phyloP scores from a whole-genome alignment of 2,888 invertebrate species.

The Diarsia dahlii region DNA sequence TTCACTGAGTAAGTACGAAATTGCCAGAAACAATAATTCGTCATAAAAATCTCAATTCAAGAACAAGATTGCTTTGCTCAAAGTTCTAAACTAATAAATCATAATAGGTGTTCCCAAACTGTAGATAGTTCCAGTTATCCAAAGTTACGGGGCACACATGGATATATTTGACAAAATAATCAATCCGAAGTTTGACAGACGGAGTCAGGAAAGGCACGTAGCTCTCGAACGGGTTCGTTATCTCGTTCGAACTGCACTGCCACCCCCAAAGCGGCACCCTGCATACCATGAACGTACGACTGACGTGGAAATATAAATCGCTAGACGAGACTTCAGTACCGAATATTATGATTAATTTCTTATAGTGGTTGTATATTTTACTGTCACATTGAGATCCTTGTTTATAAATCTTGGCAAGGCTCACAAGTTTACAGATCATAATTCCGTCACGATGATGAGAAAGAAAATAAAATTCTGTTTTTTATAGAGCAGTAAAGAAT shows the following conservation, averaged over 20 bases:
- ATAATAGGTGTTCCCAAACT: conserved; percentile 23
- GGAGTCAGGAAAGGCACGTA: conserved; percentile 80
- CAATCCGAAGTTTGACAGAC: conserved; percentile 82
- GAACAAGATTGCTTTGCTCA: not conserved
- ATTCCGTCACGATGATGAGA: conserved; percentile 19
- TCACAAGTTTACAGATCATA: conserved; percentile 28
- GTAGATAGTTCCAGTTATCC: conserved; percentile 38
- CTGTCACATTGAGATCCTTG: conserved; percentile 14
- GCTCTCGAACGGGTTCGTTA: conserved; percentile 78
- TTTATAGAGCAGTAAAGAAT: conserved; percentile 23
- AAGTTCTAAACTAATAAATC: conserved; percentile 24
- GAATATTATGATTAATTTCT: conserved; percentile 7
- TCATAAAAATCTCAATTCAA: not conserved
- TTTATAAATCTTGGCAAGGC: conserved; percentile 50
- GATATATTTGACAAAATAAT: conserved; percentile 80
- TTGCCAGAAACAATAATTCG: not conserved
- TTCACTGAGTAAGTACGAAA: not conserved
- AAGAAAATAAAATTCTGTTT: conserved; percentile 36
- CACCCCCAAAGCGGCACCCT: conserved; percentile 64
- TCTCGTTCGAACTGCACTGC: conserved; percentile 75
- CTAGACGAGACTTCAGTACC: conserved; percentile 55
- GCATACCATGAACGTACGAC: conserved; percentile 64
- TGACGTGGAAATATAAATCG: conserved; percentile 57
- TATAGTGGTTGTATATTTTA: conserved; percentile 34
- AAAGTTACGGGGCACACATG: conserved; percentile 36